Conservation (phyloP, 2,888 invertebrate species). For the Watsonalla cultraria region DNA sequence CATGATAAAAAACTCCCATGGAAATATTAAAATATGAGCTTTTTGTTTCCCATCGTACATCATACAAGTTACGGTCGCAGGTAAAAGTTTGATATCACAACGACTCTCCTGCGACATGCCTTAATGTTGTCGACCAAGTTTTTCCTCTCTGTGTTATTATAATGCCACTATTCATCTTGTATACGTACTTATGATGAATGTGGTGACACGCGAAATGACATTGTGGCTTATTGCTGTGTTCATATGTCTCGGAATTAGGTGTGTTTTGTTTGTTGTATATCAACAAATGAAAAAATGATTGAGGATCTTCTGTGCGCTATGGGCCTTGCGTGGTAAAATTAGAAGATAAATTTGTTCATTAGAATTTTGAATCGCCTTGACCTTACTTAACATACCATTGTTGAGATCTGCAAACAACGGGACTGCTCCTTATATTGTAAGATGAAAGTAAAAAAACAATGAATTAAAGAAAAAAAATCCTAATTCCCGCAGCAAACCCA, state of each 20-base stretch:
- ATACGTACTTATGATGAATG: neutral
- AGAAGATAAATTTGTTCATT: too few relatives aligned
- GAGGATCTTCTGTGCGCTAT: too few relatives aligned
- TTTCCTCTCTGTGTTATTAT: constrained; percentile 8
- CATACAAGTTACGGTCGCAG: constrained; percentile 29
- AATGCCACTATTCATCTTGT: neutral
- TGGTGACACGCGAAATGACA: neutral
- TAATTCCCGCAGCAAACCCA: too few relatives aligned
- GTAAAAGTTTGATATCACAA: constrained; percentile 36
- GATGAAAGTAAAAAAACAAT: too few relatives aligned
- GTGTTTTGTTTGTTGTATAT: neutral
- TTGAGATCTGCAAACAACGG: too few relatives aligned
- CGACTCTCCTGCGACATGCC: constrained; percentile 32
- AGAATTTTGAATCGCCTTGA: too few relatives aligned
- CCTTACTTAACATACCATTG: too few relatives aligned
- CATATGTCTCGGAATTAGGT: neutral
- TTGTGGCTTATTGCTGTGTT: neutral
- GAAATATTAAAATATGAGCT: constrained; percentile 9
- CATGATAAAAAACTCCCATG: constrained; percentile 18
- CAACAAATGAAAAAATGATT: too few relatives aligned
- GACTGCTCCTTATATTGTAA: too few relatives aligned
- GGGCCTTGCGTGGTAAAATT: too few relatives aligned
- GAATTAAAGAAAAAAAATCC: too few relatives aligned
- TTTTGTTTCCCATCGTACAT: constrained; percentile 28
- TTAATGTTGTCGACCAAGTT: constrained; percentile 27